These are phyloP conservation scores for Drosophila novamexicana DNA, from an alignment of 1,140 invertebrate species.

Conservation along the genomic window DNA sequence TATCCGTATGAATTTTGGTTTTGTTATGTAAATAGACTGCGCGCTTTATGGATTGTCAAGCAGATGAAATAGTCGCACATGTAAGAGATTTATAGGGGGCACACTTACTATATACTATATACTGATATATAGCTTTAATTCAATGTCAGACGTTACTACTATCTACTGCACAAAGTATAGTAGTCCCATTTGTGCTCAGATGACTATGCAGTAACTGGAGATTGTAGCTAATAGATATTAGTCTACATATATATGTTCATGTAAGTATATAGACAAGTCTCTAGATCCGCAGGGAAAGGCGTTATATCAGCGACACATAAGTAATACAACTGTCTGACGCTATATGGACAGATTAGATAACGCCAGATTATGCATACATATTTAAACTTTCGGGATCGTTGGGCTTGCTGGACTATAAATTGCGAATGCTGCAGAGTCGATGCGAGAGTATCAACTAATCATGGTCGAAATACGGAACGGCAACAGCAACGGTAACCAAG, in stretches of 20 bases:
- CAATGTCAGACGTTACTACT: constrained; percentile 3
- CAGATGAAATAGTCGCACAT: constrained; percentile 34
- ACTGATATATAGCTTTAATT: constrained; percentile 6
- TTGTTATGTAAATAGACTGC: constrained; percentile 1
- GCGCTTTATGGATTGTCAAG: constrained; percentile 38
- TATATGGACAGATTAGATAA: constrained; percentile 33
- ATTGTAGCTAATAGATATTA: neutral
- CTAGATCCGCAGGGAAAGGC: neutral
- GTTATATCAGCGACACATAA: constrained; percentile 10
- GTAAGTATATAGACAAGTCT: neutral
- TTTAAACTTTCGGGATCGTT: constrained; percentile 13
- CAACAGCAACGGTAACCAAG: constrained; percentile 11
- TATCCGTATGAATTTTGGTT: constrained; percentile 9
- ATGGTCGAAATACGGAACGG: constrained; percentile 57
- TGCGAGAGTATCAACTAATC: constrained; percentile 25
- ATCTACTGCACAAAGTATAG: constrained; percentile 3
- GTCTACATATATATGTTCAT: neutral
- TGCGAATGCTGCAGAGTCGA: neutral
- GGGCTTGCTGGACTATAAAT: constrained; percentile 51
- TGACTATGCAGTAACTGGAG: constrained; percentile 17
- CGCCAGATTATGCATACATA: constrained; percentile 21
- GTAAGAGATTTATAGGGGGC: constrained; percentile 38
- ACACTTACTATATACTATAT: constrained; percentile 37
- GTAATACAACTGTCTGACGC: constrained; percentile 34
- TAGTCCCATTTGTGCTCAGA: constrained; percentile 4